Base-by-base conservation (phyloP, 2,888 invertebrate species). In the Acrocyrtus sp. region DNA sequence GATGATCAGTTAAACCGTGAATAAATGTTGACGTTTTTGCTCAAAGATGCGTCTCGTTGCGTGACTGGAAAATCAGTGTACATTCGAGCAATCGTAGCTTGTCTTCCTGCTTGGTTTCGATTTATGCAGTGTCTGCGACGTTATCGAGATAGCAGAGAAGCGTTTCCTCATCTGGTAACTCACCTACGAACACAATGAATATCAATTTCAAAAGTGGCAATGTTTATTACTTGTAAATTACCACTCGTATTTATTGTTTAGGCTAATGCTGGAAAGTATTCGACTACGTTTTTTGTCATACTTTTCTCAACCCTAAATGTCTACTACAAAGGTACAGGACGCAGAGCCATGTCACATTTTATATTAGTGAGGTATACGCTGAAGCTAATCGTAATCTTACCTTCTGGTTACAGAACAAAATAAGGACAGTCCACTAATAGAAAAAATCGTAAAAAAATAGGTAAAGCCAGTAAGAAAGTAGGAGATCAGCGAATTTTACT, bases 241-340 rank as follows among this genome's bases (percentile, higher is more conserved):
- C 22, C 24, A 50, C 12, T 48, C 26, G 21, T 43, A 45, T 10
- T 48, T 39, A n/a, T 41, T 3, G 24, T 39, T 17, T 19, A 72
- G 77, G 95, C 93, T 1, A 99, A 99, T 86, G 99, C 99, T 1
- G 96, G 95, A 66, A 99, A 99, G 86, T 99, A 99, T 85, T 93
- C 96, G 0, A 96, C 98, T 0, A 95, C 98, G 0, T 98, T 98
- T 86, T 90, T 98, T 78, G 97, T 97, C 3, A 94, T 98, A 10
- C 87, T 94, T 34, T 95, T 96, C 82, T 88, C 91, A 3, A 91
- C 93, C 0, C 85, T 95, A 2, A 88, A 90, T 82, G 86, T 87
- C 53, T 85, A 89, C 61, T 89, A 90, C 82, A 86, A 87, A 84
- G 86, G 91, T 90, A 84, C n/a, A n/a, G n/a, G n/a, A n/a, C n/a